Base-by-base conservation (phyloP, 2,113 vertebrate genomes). In the Zapornia atra region DNA sequence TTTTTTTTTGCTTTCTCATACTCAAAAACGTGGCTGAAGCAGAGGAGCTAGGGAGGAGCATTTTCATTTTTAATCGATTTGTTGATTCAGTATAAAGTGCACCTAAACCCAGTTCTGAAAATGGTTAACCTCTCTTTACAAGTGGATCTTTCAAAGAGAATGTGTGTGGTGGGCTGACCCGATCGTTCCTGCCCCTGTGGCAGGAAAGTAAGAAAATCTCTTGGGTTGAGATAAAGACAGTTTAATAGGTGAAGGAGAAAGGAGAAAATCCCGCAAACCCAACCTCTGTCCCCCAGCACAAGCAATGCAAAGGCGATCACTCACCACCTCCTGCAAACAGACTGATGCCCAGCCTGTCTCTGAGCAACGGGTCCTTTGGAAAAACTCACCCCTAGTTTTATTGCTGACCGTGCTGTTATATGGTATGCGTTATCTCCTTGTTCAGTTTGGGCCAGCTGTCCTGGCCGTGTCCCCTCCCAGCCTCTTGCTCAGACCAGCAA, bases 121-220 rank as follows among this genome's bases (percentile, higher is more conserved):
- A 13, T 11, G 29, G 4, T 21, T 21, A 25, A 51, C 15, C 15
- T 72, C 2, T 53, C 2, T 48, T 33, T 48, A 18, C 22, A 34
- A 8, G 4, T 24, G 34, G 20, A 7, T 61, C 51, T 57, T 82
- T 51, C 38, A 44, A 40, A 31, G 40, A 36, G 60, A 40, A 21
- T 2, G 24, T 11, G 6, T 31, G 38, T 25, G 40, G 29, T 36
- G 51, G n/a, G 31, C 25, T 90, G 63, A 46, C 14, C 22, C 44
- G 8, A 34, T 34, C 4, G 0, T 54, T 46, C 2, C 61, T 68
- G 60, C 22, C 36, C 26, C 28, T 2, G 1, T 24, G 15, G 18
- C 4, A 3, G 24, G 36, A 12, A 57, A 75, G 33, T 2, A 1
- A 69, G 56, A 69, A 51, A 70, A 65, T 48, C 25, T 64, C 18